Percentiles rank a stretch among this genome's conserved stretches.
Evolutionary conservation across 2,888 invertebrate species (phyloP).

Genomic region (Fabriciana adippe): DNA sequence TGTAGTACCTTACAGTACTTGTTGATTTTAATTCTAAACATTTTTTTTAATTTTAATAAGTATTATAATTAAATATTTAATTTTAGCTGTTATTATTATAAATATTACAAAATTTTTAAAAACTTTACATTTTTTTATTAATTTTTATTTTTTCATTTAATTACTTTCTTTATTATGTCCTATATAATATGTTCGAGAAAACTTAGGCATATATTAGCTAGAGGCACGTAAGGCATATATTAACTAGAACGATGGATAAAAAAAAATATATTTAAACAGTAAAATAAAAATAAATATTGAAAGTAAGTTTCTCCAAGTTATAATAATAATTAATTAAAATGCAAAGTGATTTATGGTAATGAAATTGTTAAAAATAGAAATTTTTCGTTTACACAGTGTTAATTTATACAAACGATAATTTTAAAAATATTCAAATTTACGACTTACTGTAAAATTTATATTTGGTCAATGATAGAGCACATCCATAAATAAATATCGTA

Average conservation of each 20-base stretch:
- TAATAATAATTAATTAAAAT: neutral
- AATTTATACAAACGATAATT: neutral
- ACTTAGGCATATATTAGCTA: neutral
- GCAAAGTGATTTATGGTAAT: neutral
- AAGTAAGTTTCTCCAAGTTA: neutral
- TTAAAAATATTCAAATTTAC: neutral
- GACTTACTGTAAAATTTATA: neutral
- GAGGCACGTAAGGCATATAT: slow-evolving; percentile 1
- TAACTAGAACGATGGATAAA: neutral
- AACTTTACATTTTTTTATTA: too few relatives aligned
- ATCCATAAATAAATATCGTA: neutral
- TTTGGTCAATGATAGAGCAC: neutral
- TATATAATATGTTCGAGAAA: neutral
- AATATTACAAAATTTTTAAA: too few relatives aligned
- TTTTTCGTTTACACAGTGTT: neutral
- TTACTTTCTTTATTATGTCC: too few relatives aligned
- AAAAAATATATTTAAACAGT: neutral
- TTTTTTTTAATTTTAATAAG: too few relatives aligned
- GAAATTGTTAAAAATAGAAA: neutral
- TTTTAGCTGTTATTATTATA: too few relatives aligned
- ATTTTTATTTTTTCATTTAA: too few relatives aligned
- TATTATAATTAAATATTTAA: too few relatives aligned
- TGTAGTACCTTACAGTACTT: too few relatives aligned
- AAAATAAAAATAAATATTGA: neutral
- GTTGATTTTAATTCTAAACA: too few relatives aligned